Conservation (phyloP, 2,888 invertebrate genomes). For the Diadegma fenestrale region DNA sequence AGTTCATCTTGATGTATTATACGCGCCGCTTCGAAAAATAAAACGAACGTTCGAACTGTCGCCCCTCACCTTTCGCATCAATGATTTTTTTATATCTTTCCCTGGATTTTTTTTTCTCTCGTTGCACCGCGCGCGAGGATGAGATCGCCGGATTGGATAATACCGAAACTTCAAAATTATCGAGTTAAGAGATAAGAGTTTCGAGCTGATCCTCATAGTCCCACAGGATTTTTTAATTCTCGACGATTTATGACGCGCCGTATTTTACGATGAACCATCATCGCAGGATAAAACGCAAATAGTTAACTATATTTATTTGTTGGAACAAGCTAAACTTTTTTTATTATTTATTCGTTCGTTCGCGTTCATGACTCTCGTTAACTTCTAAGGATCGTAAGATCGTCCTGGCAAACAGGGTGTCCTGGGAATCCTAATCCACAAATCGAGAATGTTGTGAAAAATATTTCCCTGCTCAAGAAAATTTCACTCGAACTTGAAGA, state of each 20-base stretch:
- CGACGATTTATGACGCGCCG: background rate
- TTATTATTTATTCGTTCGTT: background rate
- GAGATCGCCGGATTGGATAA: slow-evolving; percentile 5
- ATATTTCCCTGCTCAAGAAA: background rate
- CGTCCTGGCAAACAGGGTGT: background rate
- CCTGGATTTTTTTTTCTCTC: background rate
- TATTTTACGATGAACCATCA: background rate
- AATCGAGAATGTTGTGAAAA: background rate
- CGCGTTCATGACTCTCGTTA: slow-evolving; percentile 15
- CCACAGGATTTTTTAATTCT: slow-evolving; percentile 3
- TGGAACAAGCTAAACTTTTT: slow-evolving; percentile 27
- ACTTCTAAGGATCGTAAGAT: slow-evolving; percentile 14
- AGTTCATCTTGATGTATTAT: slow-evolving; percentile 13
- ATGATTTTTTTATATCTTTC: background rate
- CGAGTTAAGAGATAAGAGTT: slow-evolving; percentile 6
- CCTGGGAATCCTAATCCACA: background rate
- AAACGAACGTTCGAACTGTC: slow-evolving; percentile 2
- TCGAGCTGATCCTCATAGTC: background rate
- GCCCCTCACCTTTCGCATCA: background rate
- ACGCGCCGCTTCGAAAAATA: background rate
- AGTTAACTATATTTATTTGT: slow-evolving; percentile 1
- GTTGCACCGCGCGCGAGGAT: slow-evolving; percentile 6
- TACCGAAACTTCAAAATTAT: slow-evolving; percentile 16
- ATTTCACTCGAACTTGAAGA: background rate
- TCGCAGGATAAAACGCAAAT: slow-evolving; percentile 15